Evolutionary conservation across 1,140 invertebrate genomes (phyloP), one percentile per base, ranked within the genome.

Genomic region (Lordiphosa clarofinis): DNA sequence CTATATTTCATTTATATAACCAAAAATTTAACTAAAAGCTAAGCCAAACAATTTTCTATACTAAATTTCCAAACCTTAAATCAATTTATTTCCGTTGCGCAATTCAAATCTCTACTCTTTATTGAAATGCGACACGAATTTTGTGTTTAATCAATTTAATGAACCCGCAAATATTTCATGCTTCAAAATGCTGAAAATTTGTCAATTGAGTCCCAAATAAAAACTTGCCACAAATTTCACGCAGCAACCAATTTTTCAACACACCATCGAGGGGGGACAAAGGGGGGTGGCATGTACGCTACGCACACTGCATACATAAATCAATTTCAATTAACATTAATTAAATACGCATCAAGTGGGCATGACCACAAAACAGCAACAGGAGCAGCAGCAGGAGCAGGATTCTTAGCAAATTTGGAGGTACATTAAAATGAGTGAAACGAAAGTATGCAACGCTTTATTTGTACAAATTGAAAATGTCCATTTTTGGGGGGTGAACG

Each of bases 241-340:
- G 52, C 68, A 72, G 56, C 62, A 78, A 40, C 21, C 21, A 21
- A 73, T 68, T 72, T 76, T 66, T 66, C 24, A 28, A 6, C 24
- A 7, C 24, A 28, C 24, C 4, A 21, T 4, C 7, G 5, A 0
- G 11, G 6, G 0, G 9, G 19, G 13, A 8, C 10, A 15, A 8
- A 12, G 28, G 13, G 15, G 4, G 2, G 21, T 3, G 12, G 37
- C 13, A 47, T n/a, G n/a, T 15, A 15, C 24, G n/a, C 71, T 82
- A 84, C 78, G 78, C 68, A 61, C 56, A 50, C 65, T 73, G 79
- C 78, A 86, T 84, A 78, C 69, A 86, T 84, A 86, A 84, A 84
- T 86, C 79, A 86, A 86, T 86, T 86, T 78, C 79, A 84, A 84
- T 86, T 84, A 84, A 79, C 78, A 70, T 84, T 84, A 84, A 84